Evolutionary conservation across 2,113 vertebrate genomes (phyloP).

Genomic region (Trachemys scripta): DNA sequence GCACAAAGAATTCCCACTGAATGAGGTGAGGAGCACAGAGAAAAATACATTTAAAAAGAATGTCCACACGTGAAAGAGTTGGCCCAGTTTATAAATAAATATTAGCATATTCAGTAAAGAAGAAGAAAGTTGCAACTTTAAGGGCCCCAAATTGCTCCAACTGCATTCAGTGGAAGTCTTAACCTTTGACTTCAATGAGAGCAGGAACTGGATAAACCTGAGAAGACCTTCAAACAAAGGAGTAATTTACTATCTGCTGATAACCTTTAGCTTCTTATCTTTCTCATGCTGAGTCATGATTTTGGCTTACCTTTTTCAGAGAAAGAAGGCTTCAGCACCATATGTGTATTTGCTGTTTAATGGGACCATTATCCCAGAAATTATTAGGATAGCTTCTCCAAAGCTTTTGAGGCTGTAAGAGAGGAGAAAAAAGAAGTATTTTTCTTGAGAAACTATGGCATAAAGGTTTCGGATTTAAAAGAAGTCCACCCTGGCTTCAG

Average conservation of each 20-base stretch:
- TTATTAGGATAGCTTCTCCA: background rate
- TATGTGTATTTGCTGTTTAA: conserved; percentile 14
- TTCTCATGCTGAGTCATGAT: background rate
- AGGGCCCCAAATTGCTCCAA: conserved; percentile 5
- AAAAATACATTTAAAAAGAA: background rate
- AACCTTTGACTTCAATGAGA: conserved; percentile 18
- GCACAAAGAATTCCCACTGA: background rate
- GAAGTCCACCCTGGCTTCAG: background rate
- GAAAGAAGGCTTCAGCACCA: background rate
- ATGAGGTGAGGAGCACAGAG: conserved; percentile 22
- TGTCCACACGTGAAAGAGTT: background rate
- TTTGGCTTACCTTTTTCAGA: background rate
- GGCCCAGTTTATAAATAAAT: conserved; percentile 44
- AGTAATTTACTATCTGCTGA: conserved; percentile 2
- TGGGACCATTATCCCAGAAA: no score
- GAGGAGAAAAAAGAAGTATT: background rate
- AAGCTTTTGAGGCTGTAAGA: background rate
- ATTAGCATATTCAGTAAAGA: background rate
- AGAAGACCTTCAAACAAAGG: background rate
- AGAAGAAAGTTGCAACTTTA: background rate
- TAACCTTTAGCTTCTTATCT: conserved; percentile 8
- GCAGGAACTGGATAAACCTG: conserved; percentile 9
- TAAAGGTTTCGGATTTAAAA: background rate
- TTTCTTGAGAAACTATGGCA: background rate
- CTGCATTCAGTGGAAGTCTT: conserved; percentile 39